A percentile compares a stretch with the other conserved stretches of the same genome.
Evolutionary conservation across 2,113 vertebrate genomes (phyloP).

Genomic region (Solenodon paradoxus): DNA sequence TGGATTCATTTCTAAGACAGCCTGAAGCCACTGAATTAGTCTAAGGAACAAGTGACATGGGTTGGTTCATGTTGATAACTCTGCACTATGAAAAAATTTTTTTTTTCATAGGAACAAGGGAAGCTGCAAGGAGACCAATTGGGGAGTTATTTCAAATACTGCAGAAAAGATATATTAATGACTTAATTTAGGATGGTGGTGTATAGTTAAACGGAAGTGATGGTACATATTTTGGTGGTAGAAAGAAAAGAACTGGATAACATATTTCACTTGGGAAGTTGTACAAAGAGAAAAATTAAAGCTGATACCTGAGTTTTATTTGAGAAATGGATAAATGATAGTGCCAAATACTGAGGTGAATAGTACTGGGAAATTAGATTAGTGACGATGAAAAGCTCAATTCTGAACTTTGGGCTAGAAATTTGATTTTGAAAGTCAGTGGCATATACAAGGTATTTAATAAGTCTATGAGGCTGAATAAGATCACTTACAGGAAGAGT

Average conservation of each 20-base stretch:
- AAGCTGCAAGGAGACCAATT: not conserved
- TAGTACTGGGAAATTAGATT: not conserved
- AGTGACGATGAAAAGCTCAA: not conserved
- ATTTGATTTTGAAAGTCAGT: slow-evolving; percentile 4
- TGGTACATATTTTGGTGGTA: not conserved
- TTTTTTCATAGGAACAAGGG: not conserved
- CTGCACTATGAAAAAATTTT: not conserved
- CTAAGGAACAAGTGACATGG: not conserved
- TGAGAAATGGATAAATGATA: not conserved
- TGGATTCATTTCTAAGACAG: not conserved
- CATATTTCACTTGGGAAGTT: not conserved
- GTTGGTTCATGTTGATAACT: not conserved
- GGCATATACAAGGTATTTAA: not conserved
- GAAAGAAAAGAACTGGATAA: not conserved
- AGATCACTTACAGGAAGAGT: not conserved
- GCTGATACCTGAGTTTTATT: not conserved
- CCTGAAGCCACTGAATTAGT: not conserved
- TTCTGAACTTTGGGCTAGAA: not conserved
- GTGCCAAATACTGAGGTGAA: not conserved
- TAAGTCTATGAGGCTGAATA: not conserved
- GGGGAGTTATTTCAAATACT: not conserved
- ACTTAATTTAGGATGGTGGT: not conserved
- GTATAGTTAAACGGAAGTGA: not conserved
- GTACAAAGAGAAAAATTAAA: not conserved
- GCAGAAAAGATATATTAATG: not conserved